phyloP scores from a whole-genome alignment of 2,113 vertebrate species.

The Columba janthina region DNA sequence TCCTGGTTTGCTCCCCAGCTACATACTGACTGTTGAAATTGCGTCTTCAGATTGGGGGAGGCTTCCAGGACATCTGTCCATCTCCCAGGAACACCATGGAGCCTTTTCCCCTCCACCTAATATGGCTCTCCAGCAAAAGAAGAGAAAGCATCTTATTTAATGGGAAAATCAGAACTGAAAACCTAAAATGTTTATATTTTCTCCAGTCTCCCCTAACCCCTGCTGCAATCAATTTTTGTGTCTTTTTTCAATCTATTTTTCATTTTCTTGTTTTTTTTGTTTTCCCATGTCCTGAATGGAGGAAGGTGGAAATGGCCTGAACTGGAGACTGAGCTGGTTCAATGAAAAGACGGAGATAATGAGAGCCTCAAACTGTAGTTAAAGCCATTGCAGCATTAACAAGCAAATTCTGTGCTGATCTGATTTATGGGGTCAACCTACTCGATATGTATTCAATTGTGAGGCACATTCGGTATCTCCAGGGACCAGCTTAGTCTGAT shows the following conservation, averaged over 20 bases:
- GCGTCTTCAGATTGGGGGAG: background rate
- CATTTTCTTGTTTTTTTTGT: background rate
- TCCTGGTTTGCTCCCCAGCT: background rate
- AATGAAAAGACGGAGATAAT: background rate
- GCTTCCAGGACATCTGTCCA: background rate
- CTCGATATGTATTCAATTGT: background rate
- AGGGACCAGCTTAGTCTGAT: background rate
- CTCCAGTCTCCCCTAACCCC: background rate
- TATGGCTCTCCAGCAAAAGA: background rate
- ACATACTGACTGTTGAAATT: background rate
- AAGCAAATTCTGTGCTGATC: background rate
- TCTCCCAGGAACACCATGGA: background rate
- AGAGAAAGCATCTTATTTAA: background rate
- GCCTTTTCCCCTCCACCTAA: background rate
- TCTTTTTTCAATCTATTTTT: background rate
- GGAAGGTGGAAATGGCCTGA: background rate
- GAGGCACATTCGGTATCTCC: background rate
- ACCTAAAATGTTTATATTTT: background rate
- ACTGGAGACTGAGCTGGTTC: background rate
- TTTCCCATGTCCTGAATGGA: fast-evolving
- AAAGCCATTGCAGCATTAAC: background rate
- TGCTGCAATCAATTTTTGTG: background rate
- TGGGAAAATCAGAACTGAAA: background rate
- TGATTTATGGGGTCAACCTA: background rate
- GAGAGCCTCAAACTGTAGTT: background rate